phyloP scores from a whole-genome alignment of 1,140 invertebrate species.

The Protaetia brevitarsis region DNA sequence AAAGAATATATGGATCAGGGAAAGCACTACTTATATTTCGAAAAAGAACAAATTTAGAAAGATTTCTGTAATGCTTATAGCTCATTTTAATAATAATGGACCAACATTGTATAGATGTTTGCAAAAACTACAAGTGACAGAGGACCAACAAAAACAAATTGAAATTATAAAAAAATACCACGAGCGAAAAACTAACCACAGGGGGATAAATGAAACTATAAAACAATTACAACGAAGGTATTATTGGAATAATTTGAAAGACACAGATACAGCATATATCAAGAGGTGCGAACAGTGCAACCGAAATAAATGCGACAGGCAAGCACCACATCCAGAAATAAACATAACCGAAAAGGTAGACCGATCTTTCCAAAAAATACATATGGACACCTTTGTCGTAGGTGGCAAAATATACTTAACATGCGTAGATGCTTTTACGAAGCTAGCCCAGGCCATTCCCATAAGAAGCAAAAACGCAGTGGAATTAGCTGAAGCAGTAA shows the following conservation, averaged over 20 bases:
- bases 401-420: slow-evolving; percentile 27
- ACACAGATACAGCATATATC: background rate
- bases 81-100: background rate
- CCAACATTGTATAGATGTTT: background rate
- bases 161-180: background rate
- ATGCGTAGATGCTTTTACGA: slow-evolving; percentile 17
- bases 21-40: background rate
- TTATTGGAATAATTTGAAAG: slow-evolving; percentile 5
- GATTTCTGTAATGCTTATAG: background rate
- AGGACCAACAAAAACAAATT: background rate
- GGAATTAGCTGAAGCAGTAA: slow-evolving; percentile 9
- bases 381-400: slow-evolving; percentile 38
- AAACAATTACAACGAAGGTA: slow-evolving; percentile 3
- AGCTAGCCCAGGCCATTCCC: slow-evolving; percentile 11
- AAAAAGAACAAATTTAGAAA: background rate
- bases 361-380: slow-evolving; percentile 39
- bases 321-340: slow-evolving; percentile 34
- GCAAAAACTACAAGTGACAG: background rate
- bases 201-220: slow-evolving; percentile 14
- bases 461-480: slow-evolving; percentile 3
- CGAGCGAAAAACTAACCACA: slow-evolving; percentile 5
- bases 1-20: too few relatives aligned
- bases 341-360: slow-evolving; percentile 34
- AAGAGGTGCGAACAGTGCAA: slow-evolving; percentile 32
- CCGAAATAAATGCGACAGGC: slow-evolving; percentile 39